Evolutionary conservation across 2,797 vertebrate species (phyloP).

Genomic region (Eupleurogrammus muticus): DNA sequence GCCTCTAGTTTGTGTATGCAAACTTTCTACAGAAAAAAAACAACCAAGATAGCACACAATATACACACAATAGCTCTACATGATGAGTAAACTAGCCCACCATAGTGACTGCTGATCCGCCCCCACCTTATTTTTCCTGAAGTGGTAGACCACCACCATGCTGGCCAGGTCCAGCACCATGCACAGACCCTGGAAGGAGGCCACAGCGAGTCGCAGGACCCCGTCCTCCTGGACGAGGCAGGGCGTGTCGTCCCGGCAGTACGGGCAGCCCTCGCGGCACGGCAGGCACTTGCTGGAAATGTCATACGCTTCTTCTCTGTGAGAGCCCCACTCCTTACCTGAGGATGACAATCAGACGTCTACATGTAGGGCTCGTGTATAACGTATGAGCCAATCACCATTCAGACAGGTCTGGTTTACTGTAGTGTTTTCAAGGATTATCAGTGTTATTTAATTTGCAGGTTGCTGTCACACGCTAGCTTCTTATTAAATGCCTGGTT

Average conservation of each 20-base stretch:
- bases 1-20: too few relatives aligned
- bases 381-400: constrained; percentile 12
- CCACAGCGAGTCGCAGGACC: constrained; percentile 89
- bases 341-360: constrained; percentile 46
- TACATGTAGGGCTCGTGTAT: background rate
- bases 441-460: constrained; percentile 46
- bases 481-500: constrained; percentile 49
- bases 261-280: constrained; percentile 91
- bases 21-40: too few relatives aligned
- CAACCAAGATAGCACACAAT: too few relatives aligned
- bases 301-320: constrained; percentile 80
- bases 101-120: too few relatives aligned
- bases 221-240: constrained; percentile 93
- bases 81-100: background rate
- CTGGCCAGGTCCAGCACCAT: constrained; percentile 87
- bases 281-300: constrained; percentile 90
- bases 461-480: constrained; percentile 36
- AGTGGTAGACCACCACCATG: constrained; percentile 94
- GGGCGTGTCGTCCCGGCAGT: constrained; percentile 92
- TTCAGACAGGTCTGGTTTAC: constrained; percentile 31
- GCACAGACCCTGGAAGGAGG: constrained; percentile 94
- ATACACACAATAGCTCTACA: too few relatives aligned
- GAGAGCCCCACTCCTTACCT: constrained; percentile 83
- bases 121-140: constrained; percentile 95
- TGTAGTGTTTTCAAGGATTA: constrained; percentile 48